phyloP scores from a whole-genome alignment of 2,888 invertebrate species.

The Epinotia demarniana region DNA sequence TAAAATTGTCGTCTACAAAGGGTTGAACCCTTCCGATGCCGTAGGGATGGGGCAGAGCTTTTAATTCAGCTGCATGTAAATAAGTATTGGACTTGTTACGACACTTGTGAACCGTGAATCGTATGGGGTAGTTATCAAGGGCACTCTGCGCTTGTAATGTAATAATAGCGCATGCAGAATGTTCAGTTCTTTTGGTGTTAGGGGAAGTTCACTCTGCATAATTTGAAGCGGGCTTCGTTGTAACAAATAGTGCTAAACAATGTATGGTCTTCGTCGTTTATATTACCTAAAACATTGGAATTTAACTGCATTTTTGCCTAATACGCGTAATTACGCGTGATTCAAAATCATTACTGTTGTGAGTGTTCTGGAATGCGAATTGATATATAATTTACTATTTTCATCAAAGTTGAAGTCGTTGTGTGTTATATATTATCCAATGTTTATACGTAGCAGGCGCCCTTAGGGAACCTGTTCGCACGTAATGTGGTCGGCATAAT shows the following conservation, averaged over 20 bases:
- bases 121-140: constrained; percentile 80
- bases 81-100: constrained; percentile 81
- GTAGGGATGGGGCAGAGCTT: constrained; percentile 78
- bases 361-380: constrained; percentile 47
- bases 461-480: constrained; percentile 62
- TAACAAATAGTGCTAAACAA: constrained; percentile 44
- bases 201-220: constrained; percentile 64
- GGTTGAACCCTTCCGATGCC: constrained; percentile 79
- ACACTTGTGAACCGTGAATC: constrained; percentile 79
- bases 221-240: constrained; percentile 53
- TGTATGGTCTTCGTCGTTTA: constrained; percentile 24
- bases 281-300: constrained; percentile 21
- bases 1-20: constrained; percentile 75
- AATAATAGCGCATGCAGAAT: constrained; percentile 77
- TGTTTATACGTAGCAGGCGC: constrained; percentile 53
- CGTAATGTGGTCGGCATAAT: constrained; percentile 63
- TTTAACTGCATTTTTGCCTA: constrained; percentile 25
- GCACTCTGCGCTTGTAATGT: constrained; percentile 77
- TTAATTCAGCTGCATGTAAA: constrained; percentile 81
- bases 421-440: constrained; percentile 58
- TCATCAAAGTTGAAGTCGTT: constrained; percentile 50
- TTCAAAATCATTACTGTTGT: constrained; percentile 48
- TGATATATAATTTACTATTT: constrained; percentile 44
- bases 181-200: constrained; percentile 66
- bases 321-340: constrained; percentile 25